A percentile compares a stretch with the other conserved stretches of the same genome.
Conservation (phyloP, 2,888 invertebrate species). For the Fragum sueziense region DNA sequence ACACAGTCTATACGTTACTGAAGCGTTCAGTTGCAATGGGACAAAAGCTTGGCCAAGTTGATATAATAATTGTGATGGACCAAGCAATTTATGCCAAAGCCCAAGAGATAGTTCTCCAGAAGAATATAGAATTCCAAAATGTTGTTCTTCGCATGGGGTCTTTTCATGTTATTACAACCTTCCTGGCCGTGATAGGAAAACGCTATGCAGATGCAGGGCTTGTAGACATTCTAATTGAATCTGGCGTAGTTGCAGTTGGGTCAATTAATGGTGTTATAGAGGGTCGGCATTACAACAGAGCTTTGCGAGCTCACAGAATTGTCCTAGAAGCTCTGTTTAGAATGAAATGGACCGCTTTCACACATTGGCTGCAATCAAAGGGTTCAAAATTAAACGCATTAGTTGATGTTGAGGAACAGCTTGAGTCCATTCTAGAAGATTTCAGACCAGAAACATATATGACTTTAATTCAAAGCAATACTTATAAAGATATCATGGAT, state of each 20-base stretch:
- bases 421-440: too few species aligned
- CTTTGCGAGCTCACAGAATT: conserved; percentile 43
- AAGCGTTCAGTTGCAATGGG: neutral
- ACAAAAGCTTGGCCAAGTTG: neutral
- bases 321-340: conserved; percentile 40
- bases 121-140: neutral
- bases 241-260: conserved; percentile 33
- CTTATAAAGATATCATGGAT: too few species aligned
- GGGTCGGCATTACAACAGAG: conserved; percentile 48
- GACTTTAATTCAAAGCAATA: too few species aligned
- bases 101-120: conserved; percentile 12
- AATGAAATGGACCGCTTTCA: neutral
- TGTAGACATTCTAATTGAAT: conserved; percentile 16
- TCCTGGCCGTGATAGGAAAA: conserved; percentile 31
- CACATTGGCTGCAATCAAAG: too few species aligned
- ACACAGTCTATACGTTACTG: too few species aligned
- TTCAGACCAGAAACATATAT: too few species aligned
- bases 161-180: conserved; percentile 38
- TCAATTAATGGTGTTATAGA: conserved; percentile 35
- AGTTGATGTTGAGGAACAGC: too few species aligned
- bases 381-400: too few species aligned
- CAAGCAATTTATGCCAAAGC: conserved; percentile 41
- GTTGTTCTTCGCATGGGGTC: conserved; percentile 26
- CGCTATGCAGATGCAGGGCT: conserved; percentile 34
- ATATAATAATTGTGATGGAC: conserved; percentile 29